phyloP scores from a whole-genome alignment of 2,797 vertebrate genomes.

The Catamblyrhynchus diadema region DNA sequence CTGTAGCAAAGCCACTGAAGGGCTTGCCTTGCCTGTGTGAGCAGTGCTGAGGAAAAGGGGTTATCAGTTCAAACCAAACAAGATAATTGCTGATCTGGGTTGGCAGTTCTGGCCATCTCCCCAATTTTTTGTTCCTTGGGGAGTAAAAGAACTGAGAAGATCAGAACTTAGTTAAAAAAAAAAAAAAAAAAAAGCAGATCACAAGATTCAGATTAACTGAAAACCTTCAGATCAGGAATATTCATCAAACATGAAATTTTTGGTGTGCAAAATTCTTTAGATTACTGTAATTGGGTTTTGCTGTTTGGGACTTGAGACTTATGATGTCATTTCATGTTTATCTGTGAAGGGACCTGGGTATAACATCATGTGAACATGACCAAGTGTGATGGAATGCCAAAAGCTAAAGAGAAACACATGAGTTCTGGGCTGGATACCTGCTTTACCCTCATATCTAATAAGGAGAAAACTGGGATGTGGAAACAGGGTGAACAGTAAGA shows the following conservation, averaged over 20 bases:
- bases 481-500: slow-evolving; percentile 67
- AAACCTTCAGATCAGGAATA: neutral
- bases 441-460: slow-evolving; percentile 64
- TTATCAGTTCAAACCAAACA: neutral
- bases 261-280: neutral
- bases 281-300: neutral
- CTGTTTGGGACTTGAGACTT: slow-evolving; percentile 57
- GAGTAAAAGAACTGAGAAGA: neutral
- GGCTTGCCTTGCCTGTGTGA: neutral
- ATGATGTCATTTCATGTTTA: slow-evolving; percentile 54
- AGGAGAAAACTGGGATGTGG: slow-evolving; percentile 54
- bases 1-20: neutral
- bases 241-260: neutral
- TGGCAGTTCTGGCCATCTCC: neutral
- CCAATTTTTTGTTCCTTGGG: neutral
- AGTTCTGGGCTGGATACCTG: slow-evolving; percentile 48
- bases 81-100: neutral
- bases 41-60: neutral
- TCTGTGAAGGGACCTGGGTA: slow-evolving; percentile 23
- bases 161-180: neutral
- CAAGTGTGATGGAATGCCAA: slow-evolving; percentile 61
- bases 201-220: neutral
- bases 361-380: slow-evolving; percentile 51
- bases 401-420: slow-evolving; percentile 76
- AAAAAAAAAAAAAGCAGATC: neutral